Conservation (phyloP, 2,113 vertebrate species). For the Petaurus breviceps region DNA sequence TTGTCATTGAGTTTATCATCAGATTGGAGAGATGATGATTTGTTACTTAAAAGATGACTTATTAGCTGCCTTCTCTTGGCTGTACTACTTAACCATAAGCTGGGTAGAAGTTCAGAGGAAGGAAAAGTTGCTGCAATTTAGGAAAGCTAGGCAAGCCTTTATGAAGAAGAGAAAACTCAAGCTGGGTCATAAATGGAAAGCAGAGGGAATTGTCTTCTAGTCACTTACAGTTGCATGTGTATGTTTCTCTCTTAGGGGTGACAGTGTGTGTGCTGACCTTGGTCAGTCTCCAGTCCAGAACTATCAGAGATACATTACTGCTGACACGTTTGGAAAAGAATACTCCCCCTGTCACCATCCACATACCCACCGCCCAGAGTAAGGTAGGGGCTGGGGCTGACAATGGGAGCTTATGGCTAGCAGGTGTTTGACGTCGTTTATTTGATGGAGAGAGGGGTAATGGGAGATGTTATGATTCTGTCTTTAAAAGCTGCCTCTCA, state of each 20-base stretch:
- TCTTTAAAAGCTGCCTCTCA: constrained; percentile 82
- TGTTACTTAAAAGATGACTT: neutral
- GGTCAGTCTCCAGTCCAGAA: constrained; percentile 81
- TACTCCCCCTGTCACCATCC: constrained; percentile 84
- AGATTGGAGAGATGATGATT: neutral
- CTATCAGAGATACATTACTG: constrained; percentile 85
- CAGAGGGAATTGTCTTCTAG: neutral
- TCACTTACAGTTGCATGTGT: neutral
- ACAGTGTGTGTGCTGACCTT: constrained; percentile 90
- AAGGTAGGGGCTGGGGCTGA: constrained; percentile 80
- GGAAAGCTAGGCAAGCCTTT: neutral
- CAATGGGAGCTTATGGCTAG: neutral
- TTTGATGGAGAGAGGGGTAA: neutral
- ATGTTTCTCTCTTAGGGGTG: constrained; percentile 83
- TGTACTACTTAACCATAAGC: neutral
- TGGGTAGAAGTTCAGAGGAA: neutral
- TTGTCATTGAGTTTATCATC: neutral
- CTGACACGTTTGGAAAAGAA: constrained; percentile 89
- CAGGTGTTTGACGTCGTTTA: neutral
- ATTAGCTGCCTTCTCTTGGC: neutral
- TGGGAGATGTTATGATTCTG: neutral
- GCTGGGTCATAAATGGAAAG: constrained; percentile 11
- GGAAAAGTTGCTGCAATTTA: neutral
- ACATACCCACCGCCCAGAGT: constrained; percentile 84
- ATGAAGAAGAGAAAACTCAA: neutral